phyloP scores from a whole-genome alignment of 1,140 invertebrate genomes.

The Bactericera cockerelli region DNA sequence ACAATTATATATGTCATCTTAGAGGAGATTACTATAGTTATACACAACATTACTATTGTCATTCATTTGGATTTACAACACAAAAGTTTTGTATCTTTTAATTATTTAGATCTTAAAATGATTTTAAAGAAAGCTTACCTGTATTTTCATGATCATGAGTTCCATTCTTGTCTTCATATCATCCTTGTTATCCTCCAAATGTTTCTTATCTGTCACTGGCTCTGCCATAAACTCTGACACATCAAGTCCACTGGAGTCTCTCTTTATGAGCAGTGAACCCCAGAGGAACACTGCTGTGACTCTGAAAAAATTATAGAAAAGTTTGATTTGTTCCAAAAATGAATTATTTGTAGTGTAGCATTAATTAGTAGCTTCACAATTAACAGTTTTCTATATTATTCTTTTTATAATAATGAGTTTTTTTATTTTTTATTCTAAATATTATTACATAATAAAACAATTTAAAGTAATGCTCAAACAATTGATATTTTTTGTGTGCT shows the following conservation, averaged over 20 bases:
- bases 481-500: not conserved
- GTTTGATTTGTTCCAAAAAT: not conserved
- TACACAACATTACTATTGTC: too few species aligned
- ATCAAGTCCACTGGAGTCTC: constrained; percentile 12
- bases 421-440: not conserved
- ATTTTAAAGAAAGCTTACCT: too few species aligned
- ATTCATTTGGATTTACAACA: too few species aligned
- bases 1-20: too few species aligned
- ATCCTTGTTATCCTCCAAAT: constrained; percentile 41
- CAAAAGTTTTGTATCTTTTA: too few species aligned
- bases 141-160: constrained; percentile 75
- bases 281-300: not conserved
- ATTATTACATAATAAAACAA: not conserved
- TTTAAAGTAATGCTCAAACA: not conserved
- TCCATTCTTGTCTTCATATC: constrained; percentile 87
- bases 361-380: too few species aligned
- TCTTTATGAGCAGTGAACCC: constrained; percentile 1
- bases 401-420: too few species aligned
- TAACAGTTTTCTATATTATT: too few species aligned
- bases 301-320: not conserved
- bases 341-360: not conserved
- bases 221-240: constrained; percentile 51
- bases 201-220: constrained; percentile 53
- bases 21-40: too few species aligned
- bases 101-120: too few species aligned